Evolutionary conservation across 2,888 invertebrate species (phyloP).

Genomic region (Fragum sueziense): DNA sequence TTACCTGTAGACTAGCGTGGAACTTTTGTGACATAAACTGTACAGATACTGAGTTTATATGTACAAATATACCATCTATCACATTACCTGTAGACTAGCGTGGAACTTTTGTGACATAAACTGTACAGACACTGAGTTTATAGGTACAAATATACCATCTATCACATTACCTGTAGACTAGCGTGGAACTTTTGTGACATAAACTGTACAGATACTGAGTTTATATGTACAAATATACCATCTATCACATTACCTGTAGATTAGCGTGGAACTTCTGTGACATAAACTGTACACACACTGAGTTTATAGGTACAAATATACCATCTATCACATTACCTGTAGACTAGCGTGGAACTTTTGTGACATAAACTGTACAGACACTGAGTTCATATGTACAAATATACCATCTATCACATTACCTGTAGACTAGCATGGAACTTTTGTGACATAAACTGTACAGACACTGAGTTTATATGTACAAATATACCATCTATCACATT

Average conservation of each 20-base stretch:
- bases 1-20: slow-evolving; percentile 96
- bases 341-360: slow-evolving; percentile 97
- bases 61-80: slow-evolving; percentile 98
- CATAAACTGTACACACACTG: slow-evolving; percentile 95
- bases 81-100: slow-evolving; percentile 96
- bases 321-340: slow-evolving; percentile 98
- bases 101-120: slow-evolving; percentile 97
- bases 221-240: slow-evolving; percentile 97
- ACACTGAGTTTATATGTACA: slow-evolving; percentile 96
- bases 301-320: slow-evolving; percentile 97
- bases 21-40: slow-evolving; percentile 97
- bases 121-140: slow-evolving; percentile 96
- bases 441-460: slow-evolving; percentile 95
- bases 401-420: slow-evolving; percentile 98
- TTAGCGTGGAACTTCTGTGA: slow-evolving; percentile 98
- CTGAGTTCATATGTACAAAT: slow-evolving; percentile 96
- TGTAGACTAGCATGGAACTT: slow-evolving; percentile 98
- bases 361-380: slow-evolving; percentile 96
- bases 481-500: slow-evolving; percentile 97
- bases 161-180: slow-evolving; percentile 96
- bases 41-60: slow-evolving; percentile 96
- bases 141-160: slow-evolving; percentile 97
- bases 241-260: slow-evolving; percentile 97
- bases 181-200: slow-evolving; percentile 97
- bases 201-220: slow-evolving; percentile 96